Conservation (phyloP, 2,888 invertebrate genomes). For the Artemia sp. region DNA sequence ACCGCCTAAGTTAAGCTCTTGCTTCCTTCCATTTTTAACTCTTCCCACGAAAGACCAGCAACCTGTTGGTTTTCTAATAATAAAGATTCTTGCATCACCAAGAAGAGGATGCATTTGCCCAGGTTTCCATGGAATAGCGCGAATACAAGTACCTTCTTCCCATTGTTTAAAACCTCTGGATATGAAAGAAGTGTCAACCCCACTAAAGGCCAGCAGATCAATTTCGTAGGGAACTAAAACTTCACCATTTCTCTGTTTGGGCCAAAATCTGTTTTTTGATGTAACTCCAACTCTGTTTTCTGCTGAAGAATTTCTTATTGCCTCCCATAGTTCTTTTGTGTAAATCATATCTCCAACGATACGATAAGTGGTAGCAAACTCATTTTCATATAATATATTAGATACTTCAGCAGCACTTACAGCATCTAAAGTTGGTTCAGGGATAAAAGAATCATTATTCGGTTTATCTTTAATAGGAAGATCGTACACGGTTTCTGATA, state of each 20-base stretch:
- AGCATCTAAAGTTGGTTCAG: too few relatives aligned
- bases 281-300: too few relatives aligned
- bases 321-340: constrained; percentile 6
- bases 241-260: background rate
- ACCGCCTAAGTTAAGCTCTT: background rate
- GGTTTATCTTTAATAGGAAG: too few relatives aligned
- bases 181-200: background rate
- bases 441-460: too few relatives aligned
- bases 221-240: constrained; percentile 3
- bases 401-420: too few relatives aligned
- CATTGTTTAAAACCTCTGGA: background rate
- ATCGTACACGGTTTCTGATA: too few relatives aligned
- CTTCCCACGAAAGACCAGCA: too few relatives aligned
- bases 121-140: background rate
- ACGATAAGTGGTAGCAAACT: too few relatives aligned
- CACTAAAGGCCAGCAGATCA: background rate
- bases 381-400: too few relatives aligned
- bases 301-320: background rate
- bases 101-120: too few relatives aligned
- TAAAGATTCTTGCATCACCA: too few relatives aligned
- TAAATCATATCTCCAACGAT: background rate
- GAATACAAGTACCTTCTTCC: background rate
- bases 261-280: background rate
- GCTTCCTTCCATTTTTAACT: background rate
- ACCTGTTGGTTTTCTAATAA: too few relatives aligned